Base-by-base conservation (phyloP, 2,888 invertebrate genomes). In the Danaus chrysippus region DNA sequence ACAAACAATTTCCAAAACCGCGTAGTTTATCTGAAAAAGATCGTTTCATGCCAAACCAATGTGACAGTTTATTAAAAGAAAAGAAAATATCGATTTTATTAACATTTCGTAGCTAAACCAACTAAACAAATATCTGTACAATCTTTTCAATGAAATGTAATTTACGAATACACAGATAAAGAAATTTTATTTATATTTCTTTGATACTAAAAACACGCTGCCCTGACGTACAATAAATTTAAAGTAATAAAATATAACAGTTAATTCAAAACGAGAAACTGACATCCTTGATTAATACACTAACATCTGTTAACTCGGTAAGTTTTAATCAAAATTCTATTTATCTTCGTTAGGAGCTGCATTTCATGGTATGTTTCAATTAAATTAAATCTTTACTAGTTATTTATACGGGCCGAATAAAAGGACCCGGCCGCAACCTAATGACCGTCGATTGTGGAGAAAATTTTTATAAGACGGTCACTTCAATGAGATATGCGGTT, bases 271-370 rank as follows among this genome's bases (percentile, higher is more conserved):
- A 49, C 17, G 13, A n/a, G 10, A 13, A 46, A 46, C 46, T 56
- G 58, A 13, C 11, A 34, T 42, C 54, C 34, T 15, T 43, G 60
- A 64, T 56, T 60, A 62, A 67, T 54, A 58, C 54, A 54, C 55
- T 54, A 43, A 55, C 60, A 54, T 61, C 54, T 61, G 61, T 66
- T 62, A 69, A 66, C 60, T 34, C 62, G 54, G 61, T 58, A 62
- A 64, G 71, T 74, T 71, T 71, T 75, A 80, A 86, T 84, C 76
- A 82, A 83, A 81, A 71, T 70, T 77, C 79, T 80, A 88, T 88
- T 85, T 76, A 82, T 86, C 88, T 82, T 86, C 79, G 81, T 88
- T 83, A 79, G 75, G 62, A 64, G 62, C 66, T 68, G 65, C 70
- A 70, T 71, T 71, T 68, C 62, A 69, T 63, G 71, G 68, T 72